Conservation (phyloP, 1,140 invertebrate genomes). For the Drosophila navojoa region DNA sequence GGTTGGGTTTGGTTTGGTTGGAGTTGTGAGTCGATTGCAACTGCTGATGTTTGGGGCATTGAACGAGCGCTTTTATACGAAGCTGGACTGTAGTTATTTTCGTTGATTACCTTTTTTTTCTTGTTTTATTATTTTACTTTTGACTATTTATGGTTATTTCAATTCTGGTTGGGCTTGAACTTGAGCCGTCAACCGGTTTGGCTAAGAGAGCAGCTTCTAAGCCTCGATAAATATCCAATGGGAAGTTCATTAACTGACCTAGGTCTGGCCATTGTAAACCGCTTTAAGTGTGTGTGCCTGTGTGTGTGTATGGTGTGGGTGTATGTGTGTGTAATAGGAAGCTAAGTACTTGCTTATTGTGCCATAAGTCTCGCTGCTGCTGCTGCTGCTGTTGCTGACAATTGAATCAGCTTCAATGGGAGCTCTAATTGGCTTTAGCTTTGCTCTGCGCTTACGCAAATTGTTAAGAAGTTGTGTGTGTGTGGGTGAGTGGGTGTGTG, state of each 20-base stretch:
- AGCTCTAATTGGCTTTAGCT: conserved; percentile 58
- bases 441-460: conserved; percentile 57
- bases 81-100: conserved; percentile 21
- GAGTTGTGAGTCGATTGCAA: conserved; percentile 65
- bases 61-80: conserved; percentile 43
- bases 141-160: conserved; percentile 23
- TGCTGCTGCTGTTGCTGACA: conserved; percentile 19
- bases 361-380: conserved; percentile 5
- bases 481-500: neutral
- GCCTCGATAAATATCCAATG: conserved; percentile 39
- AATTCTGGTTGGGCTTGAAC: conserved; percentile 56
- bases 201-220: conserved; percentile 54
- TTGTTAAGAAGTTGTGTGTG: conserved; percentile 5
- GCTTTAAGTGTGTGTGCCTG: conserved; percentile 4
- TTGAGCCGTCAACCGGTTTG: conserved; percentile 73
- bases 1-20: conserved; percentile 41
- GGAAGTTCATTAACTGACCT: conserved; percentile 73
- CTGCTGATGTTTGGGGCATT: conserved; percentile 58
- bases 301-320: neutral
- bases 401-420: conserved; percentile 44
- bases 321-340: conserved; percentile 51
- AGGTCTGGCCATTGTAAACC: conserved; percentile 39
- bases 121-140: conserved; percentile 28
- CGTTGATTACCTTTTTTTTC: conserved; percentile 20
- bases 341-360: conserved; percentile 27